Evolutionary conservation across 2,888 invertebrate genomes (phyloP).

Genomic region (Drosophila recens): DNA sequence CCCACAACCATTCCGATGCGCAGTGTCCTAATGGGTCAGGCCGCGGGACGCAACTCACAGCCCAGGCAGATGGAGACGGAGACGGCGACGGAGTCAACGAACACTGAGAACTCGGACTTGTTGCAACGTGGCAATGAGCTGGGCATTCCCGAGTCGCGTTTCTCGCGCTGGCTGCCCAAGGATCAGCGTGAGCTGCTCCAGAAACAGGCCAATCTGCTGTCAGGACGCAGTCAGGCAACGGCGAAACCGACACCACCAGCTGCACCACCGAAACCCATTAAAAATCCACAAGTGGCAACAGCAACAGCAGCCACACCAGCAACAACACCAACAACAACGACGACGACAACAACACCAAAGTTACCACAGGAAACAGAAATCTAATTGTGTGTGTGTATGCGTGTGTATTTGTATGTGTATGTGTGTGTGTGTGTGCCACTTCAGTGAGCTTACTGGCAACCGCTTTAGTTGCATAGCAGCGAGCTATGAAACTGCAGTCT

Average conservation of each 20-base stretch:
- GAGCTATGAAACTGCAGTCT: slow-evolving; percentile 41
- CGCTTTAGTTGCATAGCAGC: slow-evolving; percentile 42
- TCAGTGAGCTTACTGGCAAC: neutral
- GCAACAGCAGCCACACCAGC: slow-evolving; percentile 24
- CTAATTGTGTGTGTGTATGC: slow-evolving; percentile 50
- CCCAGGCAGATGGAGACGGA: slow-evolving; percentile 15
- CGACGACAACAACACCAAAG: slow-evolving; percentile 42
- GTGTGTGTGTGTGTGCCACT: slow-evolving; percentile 20
- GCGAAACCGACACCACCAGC: slow-evolving; percentile 19
- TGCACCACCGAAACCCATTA: slow-evolving; percentile 39
- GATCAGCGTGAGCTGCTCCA: slow-evolving; percentile 84
- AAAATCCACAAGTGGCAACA: slow-evolving; percentile 4
- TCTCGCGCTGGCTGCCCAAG: slow-evolving; percentile 84
- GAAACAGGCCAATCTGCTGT: slow-evolving; percentile 83
- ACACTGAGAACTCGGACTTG: slow-evolving; percentile 68
- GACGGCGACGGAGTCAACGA: slow-evolving; percentile 7
- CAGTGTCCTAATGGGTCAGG: slow-evolving; percentile 72
- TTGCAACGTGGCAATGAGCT: slow-evolving; percentile 82
- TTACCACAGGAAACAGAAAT: slow-evolving; percentile 84
- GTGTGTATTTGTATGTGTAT: slow-evolving; percentile 28
- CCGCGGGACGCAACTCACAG: slow-evolving; percentile 77
- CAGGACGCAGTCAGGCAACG: slow-evolving; percentile 66
- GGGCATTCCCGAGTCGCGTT: slow-evolving; percentile 84
- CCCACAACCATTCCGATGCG: slow-evolving; percentile 83
- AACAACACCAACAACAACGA: slow-evolving; percentile 34